Conservation (phyloP, 1,140 invertebrate species). For the Apolygus lucorum region DNA sequence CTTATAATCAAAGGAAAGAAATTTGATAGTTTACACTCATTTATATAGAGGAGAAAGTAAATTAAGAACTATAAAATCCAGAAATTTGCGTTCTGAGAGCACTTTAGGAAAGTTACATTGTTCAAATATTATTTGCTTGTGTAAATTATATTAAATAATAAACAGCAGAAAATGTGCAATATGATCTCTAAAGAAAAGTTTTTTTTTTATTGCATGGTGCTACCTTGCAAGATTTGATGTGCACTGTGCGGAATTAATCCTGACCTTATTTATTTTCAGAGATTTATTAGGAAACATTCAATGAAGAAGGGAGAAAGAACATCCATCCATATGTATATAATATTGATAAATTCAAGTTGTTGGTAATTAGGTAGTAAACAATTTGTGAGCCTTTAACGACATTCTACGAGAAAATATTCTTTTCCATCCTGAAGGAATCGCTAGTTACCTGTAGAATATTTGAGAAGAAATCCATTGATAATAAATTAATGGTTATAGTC, state of each 20-base stretch:
- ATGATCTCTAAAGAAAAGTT: slow-evolving; percentile 1
- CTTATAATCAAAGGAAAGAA: not conserved
- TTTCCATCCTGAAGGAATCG: slow-evolving; percentile 13
- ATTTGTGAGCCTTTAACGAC: slow-evolving; percentile 9
- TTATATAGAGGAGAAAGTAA: too few species aligned
- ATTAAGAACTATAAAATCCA: too few species aligned
- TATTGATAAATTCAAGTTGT: not conserved
- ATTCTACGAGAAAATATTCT: not conserved
- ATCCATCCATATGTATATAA: slow-evolving; percentile 4
- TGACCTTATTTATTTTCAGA: not conserved
- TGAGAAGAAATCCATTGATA: not conserved
- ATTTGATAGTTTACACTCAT: not conserved
- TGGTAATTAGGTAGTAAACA: slow-evolving; percentile 11
- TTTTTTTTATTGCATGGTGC: not conserved
- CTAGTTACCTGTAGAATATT: slow-evolving; percentile 11
- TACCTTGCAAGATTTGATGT: not conserved
- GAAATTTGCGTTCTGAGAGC: not conserved
- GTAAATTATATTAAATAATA: not conserved
- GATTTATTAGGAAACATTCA: not conserved
- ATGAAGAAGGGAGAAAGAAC: slow-evolving; percentile 1
- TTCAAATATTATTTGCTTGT: slow-evolving; percentile 13
- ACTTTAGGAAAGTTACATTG: not conserved
- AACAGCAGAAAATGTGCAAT: slow-evolving; percentile 23
- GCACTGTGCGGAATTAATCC: not conserved
- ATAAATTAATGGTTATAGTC: not conserved